Conservation (phyloP, 2,888 invertebrate species). For the Megastigmus dorsalis region DNA sequence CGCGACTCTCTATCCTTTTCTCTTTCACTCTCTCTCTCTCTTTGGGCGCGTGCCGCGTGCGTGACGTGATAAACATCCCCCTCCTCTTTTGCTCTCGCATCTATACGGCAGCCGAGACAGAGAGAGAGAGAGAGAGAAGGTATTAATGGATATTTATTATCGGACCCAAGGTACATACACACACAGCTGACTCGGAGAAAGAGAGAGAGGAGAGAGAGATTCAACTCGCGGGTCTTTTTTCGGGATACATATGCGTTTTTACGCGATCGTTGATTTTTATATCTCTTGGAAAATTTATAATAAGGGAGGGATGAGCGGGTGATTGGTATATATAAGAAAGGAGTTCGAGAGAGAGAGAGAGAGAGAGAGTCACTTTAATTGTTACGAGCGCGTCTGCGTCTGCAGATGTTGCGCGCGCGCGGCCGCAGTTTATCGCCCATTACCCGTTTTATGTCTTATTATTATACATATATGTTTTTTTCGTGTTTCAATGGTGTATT, state of each 20-base stretch:
- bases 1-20: slow-evolving; percentile 35
- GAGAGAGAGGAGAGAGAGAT: slow-evolving; percentile 8
- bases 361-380: too few relatives aligned
- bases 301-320: too few relatives aligned
- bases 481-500: too few relatives aligned
- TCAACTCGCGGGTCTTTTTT: neutral
- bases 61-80: slow-evolving; percentile 73
- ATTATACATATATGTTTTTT: too few relatives aligned
- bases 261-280: slow-evolving; percentile 3
- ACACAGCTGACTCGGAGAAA: slow-evolving; percentile 64
- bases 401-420: too few relatives aligned
- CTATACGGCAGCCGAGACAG: too few relatives aligned
- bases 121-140: slow-evolving; percentile 14
- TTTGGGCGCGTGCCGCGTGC: slow-evolving; percentile 58
- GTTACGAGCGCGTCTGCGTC: too few relatives aligned
- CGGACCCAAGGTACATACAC: slow-evolving; percentile 49
- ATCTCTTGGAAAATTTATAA: neutral
- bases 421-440: too few relatives aligned
- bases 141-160: slow-evolving; percentile 74
- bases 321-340: too few relatives aligned
- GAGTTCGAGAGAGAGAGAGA: too few relatives aligned
- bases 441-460: too few relatives aligned
- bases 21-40: slow-evolving; percentile 55
- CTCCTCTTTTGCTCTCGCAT: slow-evolving; percentile 56
- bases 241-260: neutral